Conservation (phyloP, 2,888 invertebrate species). For the Cheilosia urbana region DNA sequence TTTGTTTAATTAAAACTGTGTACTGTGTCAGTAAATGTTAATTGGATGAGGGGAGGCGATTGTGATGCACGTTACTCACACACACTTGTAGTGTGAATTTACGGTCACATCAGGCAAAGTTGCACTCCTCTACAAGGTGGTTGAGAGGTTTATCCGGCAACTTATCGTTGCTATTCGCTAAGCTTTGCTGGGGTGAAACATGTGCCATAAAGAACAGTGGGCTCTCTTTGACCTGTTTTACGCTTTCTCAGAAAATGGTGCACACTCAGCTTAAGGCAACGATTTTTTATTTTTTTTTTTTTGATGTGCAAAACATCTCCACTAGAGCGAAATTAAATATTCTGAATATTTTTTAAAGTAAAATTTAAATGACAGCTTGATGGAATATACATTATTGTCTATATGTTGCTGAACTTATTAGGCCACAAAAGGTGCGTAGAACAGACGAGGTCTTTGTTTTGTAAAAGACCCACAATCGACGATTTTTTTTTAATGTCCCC, state of each 20-base stretch:
- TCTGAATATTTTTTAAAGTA: background rate
- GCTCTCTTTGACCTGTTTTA: background rate
- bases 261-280: background rate
- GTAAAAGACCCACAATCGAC: too few relatives aligned
- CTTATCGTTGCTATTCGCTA: conserved; percentile 13
- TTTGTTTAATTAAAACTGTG: conserved; percentile 72
- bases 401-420: too few relatives aligned
- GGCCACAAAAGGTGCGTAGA: too few relatives aligned
- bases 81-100: background rate
- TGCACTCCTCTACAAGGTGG: background rate
- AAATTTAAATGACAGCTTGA: background rate
- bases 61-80: conserved; percentile 23
- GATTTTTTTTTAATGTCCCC: too few relatives aligned
- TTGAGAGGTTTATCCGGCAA: background rate
- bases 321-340: background rate
- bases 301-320: background rate
- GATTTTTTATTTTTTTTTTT: background rate
- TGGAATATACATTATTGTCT: too few relatives aligned
- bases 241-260: background rate
- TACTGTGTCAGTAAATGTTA: conserved; percentile 63
- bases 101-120: conserved; percentile 6
- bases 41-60: conserved; percentile 48
- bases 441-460: too few relatives aligned
- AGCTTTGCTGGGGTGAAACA: background rate
- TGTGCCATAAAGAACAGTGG: background rate